phyloP scores from a whole-genome alignment of 2,797 vertebrate genomes.

The Myotis findleyi region DNA sequence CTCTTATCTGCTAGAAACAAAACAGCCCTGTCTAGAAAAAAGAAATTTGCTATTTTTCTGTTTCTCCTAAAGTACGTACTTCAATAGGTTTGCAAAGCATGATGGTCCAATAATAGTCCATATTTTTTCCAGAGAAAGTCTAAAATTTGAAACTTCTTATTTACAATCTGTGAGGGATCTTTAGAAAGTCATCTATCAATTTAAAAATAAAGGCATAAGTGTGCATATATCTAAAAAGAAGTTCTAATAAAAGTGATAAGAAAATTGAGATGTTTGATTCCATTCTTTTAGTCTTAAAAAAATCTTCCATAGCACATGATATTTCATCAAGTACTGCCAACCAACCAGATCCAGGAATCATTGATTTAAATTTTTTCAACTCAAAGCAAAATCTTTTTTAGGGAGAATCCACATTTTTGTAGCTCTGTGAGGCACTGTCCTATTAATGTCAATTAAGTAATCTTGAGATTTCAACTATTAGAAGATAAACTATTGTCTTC shows the following conservation, averaged over 20 bases:
- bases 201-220: slow-evolving; percentile 25
- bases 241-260: slow-evolving; percentile 5
- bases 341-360: slow-evolving; percentile 4
- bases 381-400: slow-evolving; percentile 46
- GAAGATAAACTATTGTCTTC: slow-evolving; percentile 43
- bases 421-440: neutral
- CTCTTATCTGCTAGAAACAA: slow-evolving; percentile 47
- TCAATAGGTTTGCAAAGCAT: slow-evolving; percentile 40
- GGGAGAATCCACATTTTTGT: slow-evolving; percentile 27
- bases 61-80: slow-evolving; percentile 13
- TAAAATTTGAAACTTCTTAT: slow-evolving; percentile 64
- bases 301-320: neutral
- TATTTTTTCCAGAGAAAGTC: slow-evolving; percentile 52
- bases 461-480: neutral
- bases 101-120: slow-evolving; percentile 34
- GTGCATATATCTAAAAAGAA: neutral
- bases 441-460: slow-evolving; percentile 43
- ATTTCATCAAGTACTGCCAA: slow-evolving; percentile 47
- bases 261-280: slow-evolving; percentile 42
- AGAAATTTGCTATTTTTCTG: neutral
- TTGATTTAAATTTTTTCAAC: neutral
- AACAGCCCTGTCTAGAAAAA: neutral
- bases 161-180: slow-evolving; percentile 3
- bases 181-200: neutral
- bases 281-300: slow-evolving; percentile 15